phyloP scores from a whole-genome alignment of 1,140 invertebrate species.

The Dendroctonus valens region DNA sequence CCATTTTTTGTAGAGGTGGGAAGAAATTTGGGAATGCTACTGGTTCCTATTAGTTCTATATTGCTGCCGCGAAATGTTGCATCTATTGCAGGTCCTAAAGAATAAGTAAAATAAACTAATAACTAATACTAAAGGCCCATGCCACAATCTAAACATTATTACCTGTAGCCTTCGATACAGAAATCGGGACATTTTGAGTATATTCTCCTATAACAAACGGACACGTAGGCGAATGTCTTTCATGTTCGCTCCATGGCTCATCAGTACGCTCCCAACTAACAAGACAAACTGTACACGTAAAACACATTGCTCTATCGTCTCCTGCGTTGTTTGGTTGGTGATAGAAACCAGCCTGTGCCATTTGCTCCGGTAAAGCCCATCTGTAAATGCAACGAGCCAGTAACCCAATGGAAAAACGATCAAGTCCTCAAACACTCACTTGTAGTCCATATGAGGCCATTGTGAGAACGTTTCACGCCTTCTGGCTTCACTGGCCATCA shows the following conservation, averaged over 20 bases:
- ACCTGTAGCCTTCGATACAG: slow-evolving; percentile 83
- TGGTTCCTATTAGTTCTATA: slow-evolving; percentile 42
- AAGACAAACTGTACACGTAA: slow-evolving; percentile 88
- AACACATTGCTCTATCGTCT: slow-evolving; percentile 93
- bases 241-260: slow-evolving; percentile 95
- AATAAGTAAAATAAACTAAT: background rate
- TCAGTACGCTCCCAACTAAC: slow-evolving; percentile 96
- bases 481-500: slow-evolving; percentile 90
- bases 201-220: slow-evolving; percentile 92
- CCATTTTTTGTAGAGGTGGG: slow-evolving; percentile 46
- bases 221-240: slow-evolving; percentile 88
- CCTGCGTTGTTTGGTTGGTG: slow-evolving; percentile 86
- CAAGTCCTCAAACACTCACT: slow-evolving; percentile 58
- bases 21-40: slow-evolving; percentile 41
- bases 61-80: slow-evolving; percentile 42
- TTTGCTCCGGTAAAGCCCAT: slow-evolving; percentile 91
- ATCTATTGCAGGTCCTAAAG: slow-evolving; percentile 62
- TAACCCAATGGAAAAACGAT: background rate
- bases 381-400: slow-evolving; percentile 50
- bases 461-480: slow-evolving; percentile 85
- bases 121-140: background rate
- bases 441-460: slow-evolving; percentile 97
- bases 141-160: background rate
- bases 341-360: slow-evolving; percentile 95
- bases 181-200: slow-evolving; percentile 92